Evolutionary conservation across 2,113 vertebrate species (phyloP).

Genomic region (Pipa parva): DNA sequence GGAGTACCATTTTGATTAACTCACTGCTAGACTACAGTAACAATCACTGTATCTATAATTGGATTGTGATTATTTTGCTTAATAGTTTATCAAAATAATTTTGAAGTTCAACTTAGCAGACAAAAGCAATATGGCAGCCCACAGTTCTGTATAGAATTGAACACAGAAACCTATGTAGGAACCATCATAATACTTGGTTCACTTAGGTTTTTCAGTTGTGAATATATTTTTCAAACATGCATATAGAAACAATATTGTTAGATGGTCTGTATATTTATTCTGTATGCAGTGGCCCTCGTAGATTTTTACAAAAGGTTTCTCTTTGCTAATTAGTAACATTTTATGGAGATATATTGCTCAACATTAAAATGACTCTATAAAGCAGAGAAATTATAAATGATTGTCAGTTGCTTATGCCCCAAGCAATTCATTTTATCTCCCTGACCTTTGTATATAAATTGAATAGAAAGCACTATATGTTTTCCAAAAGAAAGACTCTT

Average conservation of each 20-base stretch:
- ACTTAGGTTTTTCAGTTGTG: too few relatives aligned
- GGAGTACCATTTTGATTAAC: too few relatives aligned
- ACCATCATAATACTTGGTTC: too few relatives aligned
- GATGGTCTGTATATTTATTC: not conserved
- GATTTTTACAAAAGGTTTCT: slow-evolving; percentile 12
- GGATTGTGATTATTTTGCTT: too few relatives aligned
- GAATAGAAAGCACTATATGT: slow-evolving; percentile 3
- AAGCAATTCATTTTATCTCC: slow-evolving; percentile 33
- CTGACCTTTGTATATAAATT: slow-evolving; percentile 1
- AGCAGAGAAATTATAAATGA: slow-evolving; percentile 27
- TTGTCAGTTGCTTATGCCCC: slow-evolving; percentile 22
- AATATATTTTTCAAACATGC: not conserved
- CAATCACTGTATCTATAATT: too few relatives aligned
- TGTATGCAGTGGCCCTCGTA: slow-evolving; percentile 8
- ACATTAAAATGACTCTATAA: slow-evolving; percentile 25
- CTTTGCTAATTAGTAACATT: slow-evolving; percentile 30
- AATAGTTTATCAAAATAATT: too few relatives aligned
- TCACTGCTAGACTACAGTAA: too few relatives aligned
- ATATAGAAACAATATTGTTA: slow-evolving; percentile 3
- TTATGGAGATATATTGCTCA: slow-evolving; percentile 7
- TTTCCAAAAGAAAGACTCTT: not conserved
- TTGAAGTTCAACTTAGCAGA: too few relatives aligned
- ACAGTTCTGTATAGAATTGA: too few relatives aligned
- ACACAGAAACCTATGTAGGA: too few relatives aligned
- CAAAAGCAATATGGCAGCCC: too few relatives aligned